Base-by-base conservation (phyloP, 2,797 vertebrate species). In the Sebastes iracundus region DNA sequence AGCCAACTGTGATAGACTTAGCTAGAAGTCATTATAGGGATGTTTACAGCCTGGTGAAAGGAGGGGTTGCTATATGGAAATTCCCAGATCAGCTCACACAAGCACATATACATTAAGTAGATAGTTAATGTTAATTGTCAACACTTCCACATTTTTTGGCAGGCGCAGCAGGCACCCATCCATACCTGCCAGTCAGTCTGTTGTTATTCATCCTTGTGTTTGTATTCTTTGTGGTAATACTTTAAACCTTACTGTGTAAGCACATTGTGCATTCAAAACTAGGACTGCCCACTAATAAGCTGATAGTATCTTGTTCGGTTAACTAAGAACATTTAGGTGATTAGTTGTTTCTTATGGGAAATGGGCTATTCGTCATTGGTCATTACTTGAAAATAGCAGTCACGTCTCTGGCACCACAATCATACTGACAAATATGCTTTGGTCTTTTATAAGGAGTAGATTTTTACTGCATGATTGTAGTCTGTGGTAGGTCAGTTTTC, bases 51-150 rank as follows among this genome's bases (percentile, higher is more conserved):
- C 80, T 62, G 63, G 66, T 71, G 68, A 84, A 87, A 70, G 77
- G 74, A 79, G 62, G 22, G 72, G 28, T 16, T 60, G 61, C 35
- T 20, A 62, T 65, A 85, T 68, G 92, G 90, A 88, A 89, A 90
- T 88, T 86, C 81, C 88, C 87, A 61, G 49, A 83, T 69, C 64
- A 71, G 6, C 42, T 85, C 77, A 77, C 35, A 83, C 49, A 84
- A 77, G 84, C 71, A 70, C 60, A 49, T n/a, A 62, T 59, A 78
- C 67, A 80, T 80, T 52, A 79, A 55, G 30, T 22, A 63, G 55
- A 77, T 58, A 77, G 9, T 25, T 71, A n/a, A 32, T 66, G 52
- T 49, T 68, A 23, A 60, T 46, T 77, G 38, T 64, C 66, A n/a
- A 13, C 56, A 42, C 55, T 52, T 25, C 28, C 63, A 63, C 14